These are phyloP conservation scores for Notarius quadriscutis DNA, from an alignment of 2,113 vertebrate species.

Conservation along the genomic window DNA sequence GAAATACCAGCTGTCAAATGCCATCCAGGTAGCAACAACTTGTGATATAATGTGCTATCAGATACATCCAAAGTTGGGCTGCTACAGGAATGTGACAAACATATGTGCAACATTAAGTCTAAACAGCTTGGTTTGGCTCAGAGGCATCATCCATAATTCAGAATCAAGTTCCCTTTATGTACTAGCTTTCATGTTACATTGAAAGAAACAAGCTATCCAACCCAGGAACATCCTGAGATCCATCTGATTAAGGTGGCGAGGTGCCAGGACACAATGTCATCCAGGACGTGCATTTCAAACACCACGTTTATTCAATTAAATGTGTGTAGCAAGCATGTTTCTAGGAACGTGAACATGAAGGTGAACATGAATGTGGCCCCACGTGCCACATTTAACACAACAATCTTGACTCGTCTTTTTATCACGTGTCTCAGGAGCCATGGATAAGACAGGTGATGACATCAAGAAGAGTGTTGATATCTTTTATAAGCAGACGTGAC, in stretches of 20 bases:
- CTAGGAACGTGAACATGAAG: background rate
- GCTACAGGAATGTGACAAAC: constrained; percentile 59
- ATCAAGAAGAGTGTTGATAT: background rate
- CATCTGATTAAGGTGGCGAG: background rate
- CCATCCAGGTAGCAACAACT: constrained; percentile 61
- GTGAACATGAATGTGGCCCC: constrained; percentile 47
- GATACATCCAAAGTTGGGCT: constrained; percentile 55
- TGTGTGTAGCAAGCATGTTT: background rate
- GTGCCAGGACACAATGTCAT: background rate
- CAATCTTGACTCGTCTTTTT: background rate
- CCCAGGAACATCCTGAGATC: constrained; percentile 32
- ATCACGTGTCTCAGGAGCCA: background rate
- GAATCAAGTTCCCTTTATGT: constrained; percentile 46
- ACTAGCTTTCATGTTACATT: constrained; percentile 54
- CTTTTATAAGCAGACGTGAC: background rate
- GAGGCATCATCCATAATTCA: constrained; percentile 68
- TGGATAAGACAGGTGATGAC: background rate
- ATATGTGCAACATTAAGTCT: constrained; percentile 59
- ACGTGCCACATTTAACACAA: background rate
- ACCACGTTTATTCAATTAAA: background rate
- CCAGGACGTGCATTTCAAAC: background rate
- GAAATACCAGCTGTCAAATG: background rate
- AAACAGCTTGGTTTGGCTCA: constrained; percentile 58
- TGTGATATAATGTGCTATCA: constrained; percentile 53
- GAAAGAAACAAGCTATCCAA: constrained; percentile 51